These are phyloP conservation scores for Melanotaenia maccullochi DNA, from an alignment of 2,797 vertebrate genomes.

Conservation along the genomic window DNA sequence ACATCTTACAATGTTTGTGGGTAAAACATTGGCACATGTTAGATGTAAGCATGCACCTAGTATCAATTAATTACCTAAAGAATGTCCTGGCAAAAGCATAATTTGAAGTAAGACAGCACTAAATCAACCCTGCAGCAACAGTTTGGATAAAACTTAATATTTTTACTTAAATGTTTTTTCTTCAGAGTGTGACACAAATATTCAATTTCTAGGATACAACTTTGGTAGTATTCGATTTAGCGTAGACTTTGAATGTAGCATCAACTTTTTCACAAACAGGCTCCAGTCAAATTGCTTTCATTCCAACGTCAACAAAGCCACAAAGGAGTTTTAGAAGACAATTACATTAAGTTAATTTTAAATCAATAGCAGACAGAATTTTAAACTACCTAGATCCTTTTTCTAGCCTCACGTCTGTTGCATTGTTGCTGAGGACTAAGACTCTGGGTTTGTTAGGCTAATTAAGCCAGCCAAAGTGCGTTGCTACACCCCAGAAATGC, in stretches of 20 bases:
- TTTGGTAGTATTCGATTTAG: background rate
- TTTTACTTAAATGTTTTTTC: background rate
- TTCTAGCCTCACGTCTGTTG: background rate
- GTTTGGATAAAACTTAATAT: too few relatives aligned
- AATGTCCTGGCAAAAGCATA: background rate
- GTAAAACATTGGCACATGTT: background rate
- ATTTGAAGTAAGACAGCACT: background rate
- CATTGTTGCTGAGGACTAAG: background rate
- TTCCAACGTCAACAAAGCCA: background rate
- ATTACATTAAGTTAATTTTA: background rate
- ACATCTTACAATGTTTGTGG: background rate
- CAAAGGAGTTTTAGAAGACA: background rate
- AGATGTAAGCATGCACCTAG: background rate
- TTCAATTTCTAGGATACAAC: background rate
- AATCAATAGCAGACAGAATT: background rate
- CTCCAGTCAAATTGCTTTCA: background rate
- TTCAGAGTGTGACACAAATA: background rate
- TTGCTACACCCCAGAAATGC: too few relatives aligned
- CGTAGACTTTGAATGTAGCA: background rate
- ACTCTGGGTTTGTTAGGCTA: background rate
- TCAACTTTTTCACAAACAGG: background rate
- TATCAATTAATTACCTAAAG: background rate
- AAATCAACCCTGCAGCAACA: background rate
- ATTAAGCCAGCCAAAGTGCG: background rate
- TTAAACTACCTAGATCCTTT: background rate